Evolutionary conservation across 64 coral and sea anemone genomes (phyloP), one percentile per base, ranked within the genome.

Genomic region (Actinia tenebrosa): DNA sequence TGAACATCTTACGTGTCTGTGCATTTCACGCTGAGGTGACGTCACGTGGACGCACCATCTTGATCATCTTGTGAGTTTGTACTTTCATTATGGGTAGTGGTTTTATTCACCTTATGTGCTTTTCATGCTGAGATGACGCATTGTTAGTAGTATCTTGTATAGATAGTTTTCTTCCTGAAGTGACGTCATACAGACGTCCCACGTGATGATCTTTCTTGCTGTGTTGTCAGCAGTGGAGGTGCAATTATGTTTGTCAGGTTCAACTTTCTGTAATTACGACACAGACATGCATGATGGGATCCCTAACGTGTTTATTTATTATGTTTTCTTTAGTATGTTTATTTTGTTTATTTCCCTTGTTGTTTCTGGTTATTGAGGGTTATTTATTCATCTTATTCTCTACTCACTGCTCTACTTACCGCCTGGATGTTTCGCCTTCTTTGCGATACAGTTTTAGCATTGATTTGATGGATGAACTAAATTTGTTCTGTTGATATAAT

Each of bases 401-500:
- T 22, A 66, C 11, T 10, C 15, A 44, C 15, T 20, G 1, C 11
- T 87, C n/a, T 37, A 62, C 44, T 18, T 80, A 91, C 89, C 89
- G 84, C 19, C 47, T 26, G 18, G 22, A 19, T 23, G 78, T 77
- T 30, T 91, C 89, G 10, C 56, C 75, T 17, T 86, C 83, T 64
- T 52, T 80, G 1, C 89, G 75, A 16, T 47, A 91, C 22, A 86
- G 83, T 80, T 86, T 91, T 27, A 91, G 89, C 8, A 91, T 75
- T 4, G 84, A 58, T 60, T 91, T 91, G 14, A 91, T 77, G 50
- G 84, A 79, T n/a, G 89, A 91, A 86, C 83, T 85, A n/a, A 91
- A 91, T 50, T 59, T 83, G 17, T 60, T 45, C 83, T 91, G 26
- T 58, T 43, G 1, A 22, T 44, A 43, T n/a, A 46, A 71, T 16